Conservation (phyloP, 2,888 invertebrate species). For the Drosophila neoperkinsi region DNA sequence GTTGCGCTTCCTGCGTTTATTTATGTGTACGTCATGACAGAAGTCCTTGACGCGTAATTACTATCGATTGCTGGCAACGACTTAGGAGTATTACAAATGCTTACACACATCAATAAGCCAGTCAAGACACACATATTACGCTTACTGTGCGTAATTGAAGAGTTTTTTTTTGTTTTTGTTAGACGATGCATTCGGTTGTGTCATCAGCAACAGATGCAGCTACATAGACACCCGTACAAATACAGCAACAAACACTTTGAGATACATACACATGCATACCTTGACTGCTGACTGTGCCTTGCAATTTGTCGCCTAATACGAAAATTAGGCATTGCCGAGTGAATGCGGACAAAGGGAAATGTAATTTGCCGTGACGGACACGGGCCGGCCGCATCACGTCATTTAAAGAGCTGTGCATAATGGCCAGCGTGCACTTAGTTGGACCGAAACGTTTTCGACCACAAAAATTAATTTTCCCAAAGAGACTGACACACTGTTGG, state of each 20-base stretch:
- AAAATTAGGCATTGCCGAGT: constrained; percentile 57
- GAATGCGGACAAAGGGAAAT: constrained; percentile 43
- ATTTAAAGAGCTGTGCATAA: constrained; percentile 48
- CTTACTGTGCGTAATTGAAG: constrained; percentile 48
- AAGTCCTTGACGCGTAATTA: constrained; percentile 59
- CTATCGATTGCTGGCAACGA: constrained; percentile 62
- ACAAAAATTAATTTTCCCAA: constrained; percentile 65
- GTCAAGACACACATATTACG: constrained; percentile 12
- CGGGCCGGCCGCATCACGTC: constrained; percentile 41
- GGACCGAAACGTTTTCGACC: constrained; percentile 52
- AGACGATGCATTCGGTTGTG: constrained; percentile 53
- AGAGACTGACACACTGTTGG: constrained; percentile 30
- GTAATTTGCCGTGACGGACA: constrained; percentile 39
- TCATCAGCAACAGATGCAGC: constrained; percentile 57
- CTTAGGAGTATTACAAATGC: constrained; percentile 46
- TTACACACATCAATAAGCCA: constrained; percentile 19
- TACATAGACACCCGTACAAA: constrained; percentile 11
- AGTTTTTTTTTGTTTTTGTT: constrained; percentile 7
- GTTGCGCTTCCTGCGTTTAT: constrained; percentile 7
- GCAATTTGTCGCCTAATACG: constrained; percentile 53
- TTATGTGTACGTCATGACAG: constrained; percentile 4
- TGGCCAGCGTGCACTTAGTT: constrained; percentile 59
- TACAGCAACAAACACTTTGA: constrained; percentile 5
- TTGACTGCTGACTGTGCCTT: constrained; percentile 28
- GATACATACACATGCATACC: not conserved